Base-by-base conservation (phyloP, 1,140 invertebrate genomes). In the Dreissena rostriformis region DNA sequence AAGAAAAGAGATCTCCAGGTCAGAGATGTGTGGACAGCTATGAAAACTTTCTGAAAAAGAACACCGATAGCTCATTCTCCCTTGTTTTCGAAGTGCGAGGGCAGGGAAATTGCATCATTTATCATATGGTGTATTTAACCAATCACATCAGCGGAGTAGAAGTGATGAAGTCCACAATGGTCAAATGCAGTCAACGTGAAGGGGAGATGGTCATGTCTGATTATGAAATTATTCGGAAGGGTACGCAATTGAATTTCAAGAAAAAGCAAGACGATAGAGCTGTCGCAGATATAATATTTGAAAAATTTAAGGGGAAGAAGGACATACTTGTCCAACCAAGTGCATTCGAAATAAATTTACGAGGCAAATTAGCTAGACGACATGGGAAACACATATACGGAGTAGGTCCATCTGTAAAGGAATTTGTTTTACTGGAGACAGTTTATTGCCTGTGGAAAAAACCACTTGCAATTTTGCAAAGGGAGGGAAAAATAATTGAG, bases 21-120 rank as follows among this genome's bases (percentile, higher is more conserved):
- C 11, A 72, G 70, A 53, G n/a, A 10, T 72, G 49, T 24, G 49
- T 53, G 17, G 49, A 19, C 15, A 52, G 2, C 5, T 72, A 72
- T 22, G 70, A 72, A 72, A 0, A 5, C 17, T 52, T 19, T 19
- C 49, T 72, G 49, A 72, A 72, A 53, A 72, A 29, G 12, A 24
- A 24, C 26, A 53, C 24, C 39, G 17, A n/a, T 0, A 52, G 19
- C 55, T n/a, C 51, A 0, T 72, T 5, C 8, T 14, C 49, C 24
- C 70, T 72, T 51, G 26, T 53, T 24, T 72, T 72, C 55, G 70
- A 72, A 22, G 55, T 72, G 49, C n/a, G 70, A 11, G 70, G 70
- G 14, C 0, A 17, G 17, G 24, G 55, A 6, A 53, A 72, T 53
- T 19, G 19, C 28, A 72, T 72, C 26, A 72, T 51, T 19, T 72